Evolutionary conservation across 2,113 vertebrate species (phyloP).

Genomic region (Muntiacus reevesi): DNA sequence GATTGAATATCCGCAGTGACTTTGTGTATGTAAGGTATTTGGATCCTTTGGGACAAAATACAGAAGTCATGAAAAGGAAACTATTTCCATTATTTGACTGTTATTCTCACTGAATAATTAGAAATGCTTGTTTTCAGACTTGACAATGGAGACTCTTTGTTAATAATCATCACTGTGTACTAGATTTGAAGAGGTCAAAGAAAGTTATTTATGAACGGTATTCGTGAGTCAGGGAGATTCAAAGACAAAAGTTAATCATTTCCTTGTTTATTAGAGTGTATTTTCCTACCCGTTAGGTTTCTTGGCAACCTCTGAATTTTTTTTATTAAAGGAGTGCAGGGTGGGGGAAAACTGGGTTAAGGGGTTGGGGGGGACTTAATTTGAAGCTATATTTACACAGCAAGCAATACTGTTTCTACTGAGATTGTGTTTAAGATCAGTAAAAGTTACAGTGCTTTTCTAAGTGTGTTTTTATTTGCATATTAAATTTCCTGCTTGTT

Average conservation of each 20-base stretch:
- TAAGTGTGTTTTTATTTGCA: conserved; percentile 25
- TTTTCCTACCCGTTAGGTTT: conserved; percentile 31
- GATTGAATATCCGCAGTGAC: not conserved
- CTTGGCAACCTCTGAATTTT: conserved; percentile 28
- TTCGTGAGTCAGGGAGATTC: conserved; percentile 14
- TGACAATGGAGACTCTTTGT: not conserved
- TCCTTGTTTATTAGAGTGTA: conserved; percentile 13
- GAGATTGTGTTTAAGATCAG: not conserved
- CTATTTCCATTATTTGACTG: not conserved
- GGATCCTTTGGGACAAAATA: not conserved
- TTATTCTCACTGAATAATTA: not conserved
- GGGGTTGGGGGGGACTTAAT: not conserved
- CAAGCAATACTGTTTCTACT: conserved; percentile 6
- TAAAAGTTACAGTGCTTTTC: conserved; percentile 37
- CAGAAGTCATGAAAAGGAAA: not conserved
- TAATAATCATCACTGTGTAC: conserved; percentile 4
- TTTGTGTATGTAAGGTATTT: not conserved
- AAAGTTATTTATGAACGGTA: conserved; percentile 33
- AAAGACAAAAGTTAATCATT: conserved; percentile 41
- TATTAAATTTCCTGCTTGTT: not conserved
- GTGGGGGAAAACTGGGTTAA: not conserved
- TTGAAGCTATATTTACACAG: conserved; percentile 24
- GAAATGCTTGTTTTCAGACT: not conserved
- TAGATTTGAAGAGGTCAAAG: not conserved
- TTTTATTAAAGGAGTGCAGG: not conserved